Conservation (phyloP, 2,888 invertebrate genomes). For the Pristionchus mayeri region DNA sequence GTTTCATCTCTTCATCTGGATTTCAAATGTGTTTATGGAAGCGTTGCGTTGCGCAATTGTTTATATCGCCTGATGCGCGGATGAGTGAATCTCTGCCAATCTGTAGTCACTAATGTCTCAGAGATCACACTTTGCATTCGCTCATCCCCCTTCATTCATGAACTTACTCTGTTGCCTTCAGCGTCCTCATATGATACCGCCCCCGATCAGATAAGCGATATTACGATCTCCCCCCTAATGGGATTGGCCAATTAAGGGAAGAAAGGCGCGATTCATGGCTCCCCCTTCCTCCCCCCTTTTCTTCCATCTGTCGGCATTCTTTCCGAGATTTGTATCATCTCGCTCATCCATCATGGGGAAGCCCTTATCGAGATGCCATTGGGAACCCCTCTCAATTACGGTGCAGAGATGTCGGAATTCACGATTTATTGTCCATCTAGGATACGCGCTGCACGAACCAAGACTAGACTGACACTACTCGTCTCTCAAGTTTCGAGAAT, state of each 20-base stretch:
- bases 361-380: not conserved
- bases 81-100: not conserved
- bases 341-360: constrained; percentile 25
- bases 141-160: not conserved
- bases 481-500: no score
- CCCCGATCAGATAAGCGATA: constrained; percentile 10
- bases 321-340: constrained; percentile 16
- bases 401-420: not conserved
- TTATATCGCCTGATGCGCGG: not conserved
- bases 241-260: constrained; percentile 27
- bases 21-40: not conserved
- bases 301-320: not conserved
- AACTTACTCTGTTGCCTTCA: not conserved
- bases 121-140: not conserved
- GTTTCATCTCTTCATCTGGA: not conserved
- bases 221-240: constrained; percentile 8
- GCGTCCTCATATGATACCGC: not conserved
- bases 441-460: no score
- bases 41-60: constrained; percentile 23
- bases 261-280: constrained; percentile 27
- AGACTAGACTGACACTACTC: no score
- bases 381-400: not conserved
- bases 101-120: not conserved
- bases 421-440: no score
- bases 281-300: not conserved